Evolutionary conservation across 2,888 invertebrate species (phyloP).

Genomic region (Drosophila mimetica): DNA sequence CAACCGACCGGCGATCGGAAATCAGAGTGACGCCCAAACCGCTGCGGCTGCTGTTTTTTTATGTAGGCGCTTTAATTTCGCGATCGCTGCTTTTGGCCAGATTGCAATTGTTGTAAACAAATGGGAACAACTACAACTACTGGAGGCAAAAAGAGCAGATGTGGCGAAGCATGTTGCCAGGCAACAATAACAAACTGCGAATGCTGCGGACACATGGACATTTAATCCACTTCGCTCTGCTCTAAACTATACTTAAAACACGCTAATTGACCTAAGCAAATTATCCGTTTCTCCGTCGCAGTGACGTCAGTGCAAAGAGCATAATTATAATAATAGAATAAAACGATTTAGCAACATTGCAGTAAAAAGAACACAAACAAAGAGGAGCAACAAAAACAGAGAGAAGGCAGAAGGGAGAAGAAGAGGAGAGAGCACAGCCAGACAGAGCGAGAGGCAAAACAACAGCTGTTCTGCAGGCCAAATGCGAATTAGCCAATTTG

Average conservation of each 20-base stretch:
- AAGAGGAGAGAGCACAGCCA: conserved; percentile 34
- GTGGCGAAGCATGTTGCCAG: conserved; percentile 29
- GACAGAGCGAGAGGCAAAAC: conserved; percentile 36
- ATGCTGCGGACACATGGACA: conserved; percentile 17
- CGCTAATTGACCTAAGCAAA: conserved; percentile 5
- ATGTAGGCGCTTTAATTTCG: conserved; percentile 26
- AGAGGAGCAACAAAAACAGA: conserved; percentile 49
- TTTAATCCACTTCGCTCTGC: conserved; percentile 2
- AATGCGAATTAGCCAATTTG: conserved; percentile 8
- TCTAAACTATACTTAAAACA: neutral
- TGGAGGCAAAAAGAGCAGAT: conserved; percentile 12
- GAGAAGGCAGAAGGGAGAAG: conserved; percentile 18
- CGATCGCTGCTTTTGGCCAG: neutral
- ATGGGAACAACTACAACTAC: neutral
- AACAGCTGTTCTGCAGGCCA: conserved; percentile 66
- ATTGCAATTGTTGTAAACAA: conserved; percentile 15
- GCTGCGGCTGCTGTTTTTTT: neutral
- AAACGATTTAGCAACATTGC: conserved; percentile 43
- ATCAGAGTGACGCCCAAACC: conserved; percentile 64
- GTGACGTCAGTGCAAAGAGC: conserved; percentile 25
- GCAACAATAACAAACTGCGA: conserved; percentile 34
- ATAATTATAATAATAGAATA: conserved; percentile 26
- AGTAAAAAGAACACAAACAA: conserved; percentile 21
- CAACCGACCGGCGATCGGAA: conserved; percentile 15
- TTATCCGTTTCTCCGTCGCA: neutral